These are phyloP conservation scores for Anthopleura xanthogrammica DNA, from an alignment of 92 coral and sea anemone genomes.

Conservation along the genomic window DNA sequence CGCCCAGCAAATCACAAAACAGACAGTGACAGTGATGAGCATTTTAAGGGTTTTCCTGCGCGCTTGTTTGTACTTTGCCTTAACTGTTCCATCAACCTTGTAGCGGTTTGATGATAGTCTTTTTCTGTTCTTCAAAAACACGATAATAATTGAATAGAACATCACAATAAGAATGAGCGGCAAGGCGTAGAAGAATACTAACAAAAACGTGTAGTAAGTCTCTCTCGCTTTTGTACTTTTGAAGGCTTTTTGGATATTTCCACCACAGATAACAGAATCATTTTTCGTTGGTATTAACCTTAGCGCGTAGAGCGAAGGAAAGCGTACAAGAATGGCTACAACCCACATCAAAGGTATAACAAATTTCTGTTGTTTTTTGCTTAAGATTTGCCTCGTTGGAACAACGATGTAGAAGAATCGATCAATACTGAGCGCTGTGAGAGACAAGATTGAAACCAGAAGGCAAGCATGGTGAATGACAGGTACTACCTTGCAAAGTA, in stretches of 20 bases:
- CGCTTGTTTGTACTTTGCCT: slow-evolving; percentile 31
- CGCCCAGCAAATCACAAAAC: slow-evolving; percentile 53
- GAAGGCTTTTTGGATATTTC: slow-evolving; percentile 24
- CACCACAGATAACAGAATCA: slow-evolving; percentile 9
- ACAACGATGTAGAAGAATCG: slow-evolving; percentile 37
- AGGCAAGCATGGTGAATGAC: slow-evolving; percentile 42
- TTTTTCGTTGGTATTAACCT: background rate
- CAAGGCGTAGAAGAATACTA: slow-evolving; percentile 43
- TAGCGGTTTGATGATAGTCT: slow-evolving; percentile 3
- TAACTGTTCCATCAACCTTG: slow-evolving; percentile 5
- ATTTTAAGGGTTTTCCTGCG: slow-evolving; percentile 36
- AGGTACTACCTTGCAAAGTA: slow-evolving; percentile 52
- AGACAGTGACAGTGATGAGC: slow-evolving; percentile 42
- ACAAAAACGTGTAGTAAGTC: slow-evolving; percentile 39
- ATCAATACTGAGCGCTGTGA: slow-evolving; percentile 41
- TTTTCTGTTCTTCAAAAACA: slow-evolving; percentile 15
- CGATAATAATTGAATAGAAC: slow-evolving; percentile 26
- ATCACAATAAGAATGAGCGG: slow-evolving; percentile 42
- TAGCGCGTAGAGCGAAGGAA: slow-evolving; percentile 42
- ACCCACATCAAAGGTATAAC: slow-evolving; percentile 43
- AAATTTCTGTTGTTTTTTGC: slow-evolving; percentile 9
- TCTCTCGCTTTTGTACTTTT: slow-evolving; percentile 28
- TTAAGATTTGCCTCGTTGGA: slow-evolving; percentile 40
- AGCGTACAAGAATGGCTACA: slow-evolving; percentile 38
- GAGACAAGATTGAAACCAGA: slow-evolving; percentile 46